Evolutionary conservation across 1,140 invertebrate genomes (phyloP).

Genomic region (Drosophila trapezifrons): DNA sequence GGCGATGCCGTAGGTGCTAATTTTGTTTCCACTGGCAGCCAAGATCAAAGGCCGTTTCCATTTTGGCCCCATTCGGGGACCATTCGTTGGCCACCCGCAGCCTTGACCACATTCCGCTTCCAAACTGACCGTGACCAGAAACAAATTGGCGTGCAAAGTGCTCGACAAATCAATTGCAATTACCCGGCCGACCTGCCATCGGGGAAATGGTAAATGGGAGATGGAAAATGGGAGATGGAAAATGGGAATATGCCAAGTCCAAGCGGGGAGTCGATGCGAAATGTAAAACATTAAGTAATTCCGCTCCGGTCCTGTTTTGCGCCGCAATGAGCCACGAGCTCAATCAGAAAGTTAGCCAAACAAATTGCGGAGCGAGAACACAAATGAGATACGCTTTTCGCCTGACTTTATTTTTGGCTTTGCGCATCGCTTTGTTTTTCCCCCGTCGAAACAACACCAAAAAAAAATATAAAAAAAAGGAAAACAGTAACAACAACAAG

Average conservation of each 20-base stretch:
- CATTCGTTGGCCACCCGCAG: constrained; percentile 2
- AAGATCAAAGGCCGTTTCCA: constrained; percentile 32
- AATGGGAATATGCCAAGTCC: constrained; percentile 4
- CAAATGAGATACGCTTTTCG: constrained; percentile 53
- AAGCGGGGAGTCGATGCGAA: constrained; percentile 37
- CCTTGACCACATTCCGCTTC: constrained; percentile 51
- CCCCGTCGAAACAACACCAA: constrained; percentile 10
- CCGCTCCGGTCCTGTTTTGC: constrained; percentile 56
- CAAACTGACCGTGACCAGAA: constrained; percentile 70
- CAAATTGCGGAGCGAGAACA: constrained; percentile 70
- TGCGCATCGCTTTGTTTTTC: constrained; percentile 33
- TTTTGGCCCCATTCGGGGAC: neutral
- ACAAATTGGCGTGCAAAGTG: constrained; percentile 73
- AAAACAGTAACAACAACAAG: constrained; percentile 7
- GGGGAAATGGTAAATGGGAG: constrained; percentile 3
- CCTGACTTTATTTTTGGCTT: constrained; percentile 45
- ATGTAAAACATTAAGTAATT: constrained; percentile 77
- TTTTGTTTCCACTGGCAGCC: constrained; percentile 11
- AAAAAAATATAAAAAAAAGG: no score
- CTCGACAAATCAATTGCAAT: constrained; percentile 76
- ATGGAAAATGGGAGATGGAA: constrained; percentile 6
- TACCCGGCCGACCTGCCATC: constrained; percentile 45
- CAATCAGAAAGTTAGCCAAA: constrained; percentile 79
- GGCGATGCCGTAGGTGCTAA: constrained; percentile 23
- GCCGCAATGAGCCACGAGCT: constrained; percentile 63